Evolutionary conservation across 1,140 invertebrate genomes (phyloP).

Genomic region (Brachystomella parvula): DNA sequence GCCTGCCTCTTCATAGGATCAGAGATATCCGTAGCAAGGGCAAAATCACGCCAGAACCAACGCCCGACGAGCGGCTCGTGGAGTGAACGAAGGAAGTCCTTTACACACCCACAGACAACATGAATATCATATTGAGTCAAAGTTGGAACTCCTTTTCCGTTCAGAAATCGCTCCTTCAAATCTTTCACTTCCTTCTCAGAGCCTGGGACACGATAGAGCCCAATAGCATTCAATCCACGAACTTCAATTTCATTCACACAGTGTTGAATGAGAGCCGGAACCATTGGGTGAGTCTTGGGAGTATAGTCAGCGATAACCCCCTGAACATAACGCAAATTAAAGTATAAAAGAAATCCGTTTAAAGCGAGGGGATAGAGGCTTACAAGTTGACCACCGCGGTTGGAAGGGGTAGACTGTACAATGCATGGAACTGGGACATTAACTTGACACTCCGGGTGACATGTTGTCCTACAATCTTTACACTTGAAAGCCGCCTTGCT

Average conservation of each 20-base stretch:
- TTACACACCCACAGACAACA: constrained; percentile 72
- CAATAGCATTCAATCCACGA: constrained; percentile 70
- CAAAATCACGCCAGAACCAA: constrained; percentile 66
- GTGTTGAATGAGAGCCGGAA: constrained; percentile 85
- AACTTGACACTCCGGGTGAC: constrained; percentile 71
- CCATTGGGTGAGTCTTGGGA: constrained; percentile 72
- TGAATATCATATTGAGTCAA: constrained; percentile 63
- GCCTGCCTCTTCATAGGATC: constrained; percentile 51
- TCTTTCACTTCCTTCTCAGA: constrained; percentile 73
- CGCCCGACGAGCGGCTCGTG: constrained; percentile 75
- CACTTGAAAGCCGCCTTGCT: constrained; percentile 67
- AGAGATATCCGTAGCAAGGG: constrained; percentile 53
- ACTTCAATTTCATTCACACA: constrained; percentile 90
- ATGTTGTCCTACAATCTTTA: constrained; percentile 63
- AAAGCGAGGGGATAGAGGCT: background rate
- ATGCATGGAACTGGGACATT: constrained; percentile 72
- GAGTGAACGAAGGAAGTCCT: constrained; percentile 73
- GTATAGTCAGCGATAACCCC: constrained; percentile 74
- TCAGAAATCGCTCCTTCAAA: constrained; percentile 66
- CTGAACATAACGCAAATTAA: constrained; percentile 42
- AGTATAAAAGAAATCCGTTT: too few relatives aligned
- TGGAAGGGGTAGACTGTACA: constrained; percentile 56
- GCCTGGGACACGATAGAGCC: constrained; percentile 84
- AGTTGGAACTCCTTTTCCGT: constrained; percentile 64
- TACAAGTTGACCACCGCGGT: constrained; percentile 23